Percentiles rank a stretch among this genome's conserved stretches.
Evolutionary conservation across 2,888 invertebrate genomes (phyloP).

Genomic region (Tachina grossa): DNA sequence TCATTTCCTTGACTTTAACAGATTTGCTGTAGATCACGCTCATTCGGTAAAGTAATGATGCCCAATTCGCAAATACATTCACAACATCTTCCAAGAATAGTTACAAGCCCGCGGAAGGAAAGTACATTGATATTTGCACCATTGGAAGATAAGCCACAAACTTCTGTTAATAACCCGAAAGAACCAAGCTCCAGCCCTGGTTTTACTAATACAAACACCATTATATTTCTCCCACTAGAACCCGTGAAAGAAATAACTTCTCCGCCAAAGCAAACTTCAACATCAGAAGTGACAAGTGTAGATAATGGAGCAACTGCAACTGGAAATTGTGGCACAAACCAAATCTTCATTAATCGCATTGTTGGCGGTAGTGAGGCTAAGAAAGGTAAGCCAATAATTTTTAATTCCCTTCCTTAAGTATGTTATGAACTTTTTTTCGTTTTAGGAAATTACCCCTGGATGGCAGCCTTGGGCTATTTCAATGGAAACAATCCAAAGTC

Average conservation of each 20-base stretch:
- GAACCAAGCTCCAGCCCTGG: background rate
- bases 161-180: background rate
- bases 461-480: constrained; percentile 89
- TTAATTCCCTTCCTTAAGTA: too few species aligned
- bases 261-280: background rate
- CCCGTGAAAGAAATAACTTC: background rate
- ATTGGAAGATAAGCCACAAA: too few species aligned
- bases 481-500: constrained; percentile 81
- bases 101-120: background rate
- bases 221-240: background rate
- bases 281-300: background rate
- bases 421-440: background rate
- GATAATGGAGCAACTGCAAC: background rate
- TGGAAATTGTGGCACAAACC: constrained; percentile 84
- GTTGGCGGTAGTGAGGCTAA: constrained; percentile 84
- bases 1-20: constrained; percentile 13
- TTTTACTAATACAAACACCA: background rate
- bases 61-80: constrained; percentile 1
- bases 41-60: background rate
- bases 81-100: background rate
- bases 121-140: too few species aligned
- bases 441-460: constrained; percentile 90
- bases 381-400: constrained; percentile 73
- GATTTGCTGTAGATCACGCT: constrained; percentile 52
- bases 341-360: constrained; percentile 82